Conservation (phyloP, 2,797 vertebrate species). For the Danio tinwini region DNA sequence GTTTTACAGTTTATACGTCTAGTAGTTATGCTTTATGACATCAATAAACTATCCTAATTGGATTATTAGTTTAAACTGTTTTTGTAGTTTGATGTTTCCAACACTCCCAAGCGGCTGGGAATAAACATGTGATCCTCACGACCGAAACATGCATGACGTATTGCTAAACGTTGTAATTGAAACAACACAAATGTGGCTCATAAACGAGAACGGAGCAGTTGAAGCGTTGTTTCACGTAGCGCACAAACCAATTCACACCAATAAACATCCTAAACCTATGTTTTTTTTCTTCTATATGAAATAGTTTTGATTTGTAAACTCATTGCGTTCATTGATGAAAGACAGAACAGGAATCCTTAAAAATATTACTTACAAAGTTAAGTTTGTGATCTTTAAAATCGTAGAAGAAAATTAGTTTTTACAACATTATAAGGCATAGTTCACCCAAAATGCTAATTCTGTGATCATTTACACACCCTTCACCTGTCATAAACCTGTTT, state of each 20-base stretch:
- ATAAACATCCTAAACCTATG: background rate
- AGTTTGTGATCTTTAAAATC: background rate
- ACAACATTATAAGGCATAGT: background rate
- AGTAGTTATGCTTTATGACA: slow-evolving; percentile 63
- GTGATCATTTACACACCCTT: too few species aligned
- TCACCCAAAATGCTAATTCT: too few species aligned
- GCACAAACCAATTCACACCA: background rate
- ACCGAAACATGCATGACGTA: slow-evolving; percentile 36
- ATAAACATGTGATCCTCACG: slow-evolving; percentile 38
- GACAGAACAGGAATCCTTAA: background rate
- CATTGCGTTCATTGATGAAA: background rate
- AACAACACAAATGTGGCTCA: slow-evolving; percentile 19
- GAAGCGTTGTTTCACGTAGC: slow-evolving; percentile 6
- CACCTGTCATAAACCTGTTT: too few species aligned
- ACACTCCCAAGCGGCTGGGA: slow-evolving; percentile 54
- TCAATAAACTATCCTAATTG: slow-evolving; percentile 69
- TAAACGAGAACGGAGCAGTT: slow-evolving; percentile 28
- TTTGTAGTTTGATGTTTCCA: slow-evolving; percentile 57
- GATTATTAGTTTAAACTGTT: slow-evolving; percentile 66
- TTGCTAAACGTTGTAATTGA: slow-evolving; percentile 23
- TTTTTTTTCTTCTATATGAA: background rate
- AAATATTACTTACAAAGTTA: background rate
- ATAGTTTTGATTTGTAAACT: background rate
- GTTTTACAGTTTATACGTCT: slow-evolving; percentile 65
- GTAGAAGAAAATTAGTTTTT: background rate